Base-by-base conservation (phyloP, 2,888 invertebrate genomes). In the Melikaiella ostensackeni region DNA sequence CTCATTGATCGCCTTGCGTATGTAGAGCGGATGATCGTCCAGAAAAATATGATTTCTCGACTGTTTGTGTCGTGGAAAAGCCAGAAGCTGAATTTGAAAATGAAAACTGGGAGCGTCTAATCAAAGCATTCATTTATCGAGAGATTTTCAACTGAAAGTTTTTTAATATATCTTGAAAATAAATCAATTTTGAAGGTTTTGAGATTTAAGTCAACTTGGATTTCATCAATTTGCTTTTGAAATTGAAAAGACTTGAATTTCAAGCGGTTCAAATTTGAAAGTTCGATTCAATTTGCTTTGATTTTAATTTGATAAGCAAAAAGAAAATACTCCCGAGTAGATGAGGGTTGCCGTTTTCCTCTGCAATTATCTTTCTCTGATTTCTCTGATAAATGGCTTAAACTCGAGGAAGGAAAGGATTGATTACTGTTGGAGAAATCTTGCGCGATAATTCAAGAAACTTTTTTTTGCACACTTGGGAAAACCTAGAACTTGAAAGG, bases 311-410 rank as follows among this genome's bases (percentile, higher is more conserved):
- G 19, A 30, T 62, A 27, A n/a, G 1, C 9, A 4, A 4, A 62
- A 62, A 62, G 19, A 62, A 19, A 62, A 62, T 42, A 16, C 16
- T 30, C 19, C 7, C 27, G 19, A 46, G 66, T 46, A 27, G 30
- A 70, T 70, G 33, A 46, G 70, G 50, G 70, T 33, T 70, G 50
- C 19, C 11, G 50, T 33, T 70, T 35, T 21, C 27, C 21, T 27
- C 70, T 16, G n/a, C 21, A 50, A 70, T 70, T 70, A 70, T 50
- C 70, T 70, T 70, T 70, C 70, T 50, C 70, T 13, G 70, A 70
- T 70, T 70, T 70, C 70, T 70, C 70, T 50, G 50, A 50, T 33
- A 70, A 70, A 70, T 46, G 30, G n/a, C n/a, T 9, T 30, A 19
- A 30, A 33, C n/a, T n/a, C 30, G n/a, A 70, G 11, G 70, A 70